A percentile compares a stretch with the other conserved stretches of the same genome.
phyloP scores from a whole-genome alignment of 2,113 vertebrate genomes.

The Leucopsar rothschildi region DNA sequence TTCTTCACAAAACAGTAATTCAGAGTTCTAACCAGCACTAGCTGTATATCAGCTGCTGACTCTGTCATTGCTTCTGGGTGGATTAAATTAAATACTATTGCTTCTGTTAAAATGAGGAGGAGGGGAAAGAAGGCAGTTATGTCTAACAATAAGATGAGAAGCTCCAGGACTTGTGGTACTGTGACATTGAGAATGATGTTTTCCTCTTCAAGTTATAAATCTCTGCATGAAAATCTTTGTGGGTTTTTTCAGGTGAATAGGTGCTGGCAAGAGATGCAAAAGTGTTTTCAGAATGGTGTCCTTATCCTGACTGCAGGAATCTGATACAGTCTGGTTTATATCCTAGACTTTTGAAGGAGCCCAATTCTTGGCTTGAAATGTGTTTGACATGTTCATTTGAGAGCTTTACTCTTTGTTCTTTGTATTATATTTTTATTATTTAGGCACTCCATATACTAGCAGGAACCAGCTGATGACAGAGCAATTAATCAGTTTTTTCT shows the following conservation, averaged over 20 bases:
- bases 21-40: conserved; percentile 30
- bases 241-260: not conserved
- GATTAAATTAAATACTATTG: conserved; percentile 40
- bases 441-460: not conserved
- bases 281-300: not conserved
- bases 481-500: not conserved
- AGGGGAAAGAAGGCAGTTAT: not conserved
- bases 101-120: conserved; percentile 21
- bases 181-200: not conserved
- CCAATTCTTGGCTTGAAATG: not conserved
- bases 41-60: conserved; percentile 18
- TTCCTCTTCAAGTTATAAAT: not conserved
- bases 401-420: conserved; percentile 2
- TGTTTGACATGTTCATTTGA: not conserved
- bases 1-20: conserved; percentile 39
- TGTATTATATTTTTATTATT: conserved; percentile 15
- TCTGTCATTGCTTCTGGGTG: conserved; percentile 32
- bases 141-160: not conserved
- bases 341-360: not conserved
- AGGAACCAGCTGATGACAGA: conserved; percentile 26
- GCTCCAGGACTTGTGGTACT: not conserved
- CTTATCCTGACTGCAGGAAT: not conserved
- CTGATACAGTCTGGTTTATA: not conserved
- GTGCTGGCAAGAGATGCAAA: not conserved
- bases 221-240: not conserved